phyloP scores from a whole-genome alignment of 1,140 invertebrate genomes.

The Drosophila pallidifrons region DNA sequence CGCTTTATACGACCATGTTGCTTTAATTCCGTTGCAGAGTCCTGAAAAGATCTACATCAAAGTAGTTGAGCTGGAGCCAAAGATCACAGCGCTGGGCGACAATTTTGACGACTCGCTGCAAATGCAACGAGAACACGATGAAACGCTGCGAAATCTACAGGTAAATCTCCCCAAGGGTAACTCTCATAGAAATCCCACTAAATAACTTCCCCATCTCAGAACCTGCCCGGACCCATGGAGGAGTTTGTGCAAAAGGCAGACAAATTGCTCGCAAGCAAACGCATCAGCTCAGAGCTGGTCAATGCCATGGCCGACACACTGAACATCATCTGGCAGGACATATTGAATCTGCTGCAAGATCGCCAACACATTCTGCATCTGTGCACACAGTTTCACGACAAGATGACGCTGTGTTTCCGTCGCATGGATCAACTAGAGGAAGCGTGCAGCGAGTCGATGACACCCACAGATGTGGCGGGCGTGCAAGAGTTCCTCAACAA shows the following conservation, averaged over 20 bases:
- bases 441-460: conserved; percentile 87
- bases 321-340: conserved; percentile 94
- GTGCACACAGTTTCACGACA: conserved; percentile 90
- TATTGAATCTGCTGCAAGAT: conserved; percentile 92
- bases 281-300: conserved; percentile 92
- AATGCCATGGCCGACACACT: conserved; percentile 96
- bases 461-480: conserved; percentile 89
- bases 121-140: conserved; percentile 92
- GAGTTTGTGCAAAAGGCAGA: conserved; percentile 95
- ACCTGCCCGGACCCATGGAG: conserved; percentile 95
- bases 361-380: conserved; percentile 92
- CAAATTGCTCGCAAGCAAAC: conserved; percentile 92
- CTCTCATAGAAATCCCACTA: too few relatives aligned
- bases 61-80: conserved; percentile 94
- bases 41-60: conserved; percentile 93
- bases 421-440: conserved; percentile 89
- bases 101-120: conserved; percentile 91
- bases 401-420: conserved; percentile 89
- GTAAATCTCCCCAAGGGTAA: conserved; percentile 84
- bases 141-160: conserved; percentile 93
- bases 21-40: conserved; percentile 87
- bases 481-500: conserved; percentile 88
- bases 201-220: conserved; percentile 86
- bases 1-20: neutral
- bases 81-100: conserved; percentile 92